Base-by-base conservation (phyloP, 2,888 invertebrate species). In the Mythimna loreyi region DNA sequence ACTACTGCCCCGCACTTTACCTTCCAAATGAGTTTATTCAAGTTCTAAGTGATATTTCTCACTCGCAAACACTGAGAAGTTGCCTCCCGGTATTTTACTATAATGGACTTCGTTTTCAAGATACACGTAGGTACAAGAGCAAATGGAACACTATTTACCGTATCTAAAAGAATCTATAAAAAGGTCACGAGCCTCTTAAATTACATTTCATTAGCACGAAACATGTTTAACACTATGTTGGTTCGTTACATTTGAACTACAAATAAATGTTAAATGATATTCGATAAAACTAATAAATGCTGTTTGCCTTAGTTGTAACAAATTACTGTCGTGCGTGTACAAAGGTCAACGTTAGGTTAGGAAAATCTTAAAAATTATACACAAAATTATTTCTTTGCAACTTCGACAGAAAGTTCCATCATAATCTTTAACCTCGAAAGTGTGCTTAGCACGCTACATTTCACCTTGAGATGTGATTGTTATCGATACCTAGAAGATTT, bases 371-470 rank as follows among this genome's bases (percentile, higher is more conserved):
- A 73, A 72, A 67, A 85, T 72, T 70, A 77, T 78, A 83, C 81
- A 84, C 72, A 76, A 80, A 86, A 81, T 86, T 83, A 85, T 78
- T 84, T 85, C 82, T 85, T 85, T 84, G 80, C 78, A 82, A 73
- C 80, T 88, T 86, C 80, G 86, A 65, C 49, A 62, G 49, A 79
- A 82, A 74, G 63, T 72, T 89, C 81, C 81, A 83, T 85, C 86
- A 83, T 81, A 85, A 85, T 83, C 83, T 87, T 86, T 83, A 83
- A 83, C 87, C 82, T 84, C 84, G 81, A 89, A 91, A 89, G 87
- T 82, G 82, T 86, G 80, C 82, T 87, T 82, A 80, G 79, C 94
- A 93, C 92, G 93, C 91, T 72, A 93, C 78, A 78, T 85, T 90
- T 90, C 72, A 83, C 93, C 93, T 92, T 92, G 92, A 84, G 87